phyloP scores from a whole-genome alignment of 2,888 invertebrate species.

The Timandra comae region DNA sequence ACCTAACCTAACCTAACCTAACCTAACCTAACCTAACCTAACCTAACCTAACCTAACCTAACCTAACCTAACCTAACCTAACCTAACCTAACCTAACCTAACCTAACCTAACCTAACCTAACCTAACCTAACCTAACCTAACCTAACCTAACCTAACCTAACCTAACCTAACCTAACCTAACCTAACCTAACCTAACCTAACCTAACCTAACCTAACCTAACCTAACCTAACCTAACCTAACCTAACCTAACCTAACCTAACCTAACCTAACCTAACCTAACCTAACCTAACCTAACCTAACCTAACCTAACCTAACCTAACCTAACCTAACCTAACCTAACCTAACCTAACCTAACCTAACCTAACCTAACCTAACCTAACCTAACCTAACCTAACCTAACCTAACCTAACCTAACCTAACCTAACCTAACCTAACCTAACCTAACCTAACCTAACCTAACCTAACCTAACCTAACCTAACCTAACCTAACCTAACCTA shows the following conservation, averaged over 20 bases:
- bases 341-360: constrained; percentile 17
- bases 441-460: constrained; percentile 14
- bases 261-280: constrained; percentile 1
- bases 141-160: constrained; percentile 5
- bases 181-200: constrained; percentile 5
- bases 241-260: constrained; percentile 8
- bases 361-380: constrained; percentile 13
- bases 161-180: constrained; percentile 5
- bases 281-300: not conserved
- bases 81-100: constrained; percentile 7
- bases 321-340: constrained; percentile 17
- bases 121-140: constrained; percentile 8
- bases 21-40: constrained; percentile 5
- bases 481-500: constrained; percentile 9
- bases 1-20: not conserved
- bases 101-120: constrained; percentile 1
- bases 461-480: constrained; percentile 7
- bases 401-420: constrained; percentile 10
- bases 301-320: no score
- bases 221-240: constrained; percentile 8
- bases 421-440: constrained; percentile 12
- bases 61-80: constrained; percentile 6
- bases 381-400: constrained; percentile 10
- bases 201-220: constrained; percentile 6
- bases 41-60: constrained; percentile 6